Percentiles rank a stretch among this genome's conserved stretches.
Conservation (phyloP, 2,113 vertebrate species). For the Scophthalmus maximus region DNA sequence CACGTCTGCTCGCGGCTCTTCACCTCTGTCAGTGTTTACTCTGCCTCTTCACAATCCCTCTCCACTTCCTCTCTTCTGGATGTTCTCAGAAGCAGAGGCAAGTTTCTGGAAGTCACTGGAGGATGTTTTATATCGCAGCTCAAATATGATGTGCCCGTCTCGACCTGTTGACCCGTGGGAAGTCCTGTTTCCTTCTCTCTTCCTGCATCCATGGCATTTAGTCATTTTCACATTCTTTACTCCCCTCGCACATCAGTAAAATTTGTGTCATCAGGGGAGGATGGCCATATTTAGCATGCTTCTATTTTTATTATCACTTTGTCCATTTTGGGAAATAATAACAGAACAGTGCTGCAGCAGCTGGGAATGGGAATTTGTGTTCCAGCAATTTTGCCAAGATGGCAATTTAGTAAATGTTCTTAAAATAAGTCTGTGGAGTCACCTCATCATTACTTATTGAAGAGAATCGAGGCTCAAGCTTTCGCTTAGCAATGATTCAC, state of each 20-base stretch:
- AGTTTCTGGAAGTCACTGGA: constrained; percentile 19
- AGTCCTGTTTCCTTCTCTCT: not conserved
- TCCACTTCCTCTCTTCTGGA: constrained; percentile 31
- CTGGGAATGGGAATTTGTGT: too few species aligned
- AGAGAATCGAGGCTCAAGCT: not conserved
- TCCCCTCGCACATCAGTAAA: not conserved
- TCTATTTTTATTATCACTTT: not conserved
- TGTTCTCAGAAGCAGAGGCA: constrained; percentile 11
- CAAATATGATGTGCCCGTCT: constrained; percentile 13
- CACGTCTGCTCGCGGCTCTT: constrained; percentile 20
- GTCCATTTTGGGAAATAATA: too few species aligned
- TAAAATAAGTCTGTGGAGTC: not conserved
- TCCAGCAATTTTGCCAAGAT: too few species aligned
- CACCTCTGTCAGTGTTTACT: constrained; percentile 48
- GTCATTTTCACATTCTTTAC: not conserved
- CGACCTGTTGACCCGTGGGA: constrained; percentile 1
- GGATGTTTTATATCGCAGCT: constrained; percentile 3
- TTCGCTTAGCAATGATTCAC: not conserved
- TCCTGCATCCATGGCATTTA: not conserved
- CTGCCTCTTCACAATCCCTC: constrained; percentile 23
- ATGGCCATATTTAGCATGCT: not conserved
- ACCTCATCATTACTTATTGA: not conserved
- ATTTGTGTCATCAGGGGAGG: not conserved
- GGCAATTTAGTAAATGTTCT: too few species aligned
- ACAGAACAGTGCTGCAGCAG: too few species aligned